A percentile compares a stretch with the other conserved stretches of the same genome.
phyloP scores from a whole-genome alignment of 2,797 vertebrate genomes.

The Phataginus tricuspis region DNA sequence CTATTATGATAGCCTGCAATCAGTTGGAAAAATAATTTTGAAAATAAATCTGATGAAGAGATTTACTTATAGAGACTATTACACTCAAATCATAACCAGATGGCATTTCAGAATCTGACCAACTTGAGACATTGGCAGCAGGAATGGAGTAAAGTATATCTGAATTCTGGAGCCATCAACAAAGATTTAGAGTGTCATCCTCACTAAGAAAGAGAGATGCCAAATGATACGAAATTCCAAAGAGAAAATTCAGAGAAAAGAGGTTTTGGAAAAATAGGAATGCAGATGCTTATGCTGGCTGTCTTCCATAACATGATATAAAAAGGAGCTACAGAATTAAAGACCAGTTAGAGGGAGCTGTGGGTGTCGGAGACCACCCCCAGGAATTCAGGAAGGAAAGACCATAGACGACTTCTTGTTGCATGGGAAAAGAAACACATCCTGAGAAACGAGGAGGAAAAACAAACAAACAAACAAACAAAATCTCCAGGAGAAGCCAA shows the following conservation, averaged over 20 bases:
- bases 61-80: constrained; percentile 10
- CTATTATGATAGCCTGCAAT: background rate
- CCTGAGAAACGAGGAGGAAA: background rate
- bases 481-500: background rate
- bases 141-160: background rate
- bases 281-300: background rate
- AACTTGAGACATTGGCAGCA: background rate
- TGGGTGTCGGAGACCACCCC: background rate
- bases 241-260: constrained; percentile 17
- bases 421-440: background rate
- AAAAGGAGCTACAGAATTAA: background rate
- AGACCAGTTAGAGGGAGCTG: background rate
- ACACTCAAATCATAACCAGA: constrained; percentile 41
- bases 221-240: background rate
- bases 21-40: constrained; percentile 46
- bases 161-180: background rate
- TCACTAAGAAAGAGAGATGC: background rate
- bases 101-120: constrained; percentile 49
- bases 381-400: background rate
- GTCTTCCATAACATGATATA: background rate
- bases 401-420: background rate
- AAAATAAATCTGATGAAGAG: background rate
- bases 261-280: background rate
- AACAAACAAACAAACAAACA: background rate
- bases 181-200: background rate